Evolutionary conservation across 2,797 vertebrate genomes (phyloP), one percentile per base, ranked within the genome.

Genomic region (Mormyrops boulengeri): DNA sequence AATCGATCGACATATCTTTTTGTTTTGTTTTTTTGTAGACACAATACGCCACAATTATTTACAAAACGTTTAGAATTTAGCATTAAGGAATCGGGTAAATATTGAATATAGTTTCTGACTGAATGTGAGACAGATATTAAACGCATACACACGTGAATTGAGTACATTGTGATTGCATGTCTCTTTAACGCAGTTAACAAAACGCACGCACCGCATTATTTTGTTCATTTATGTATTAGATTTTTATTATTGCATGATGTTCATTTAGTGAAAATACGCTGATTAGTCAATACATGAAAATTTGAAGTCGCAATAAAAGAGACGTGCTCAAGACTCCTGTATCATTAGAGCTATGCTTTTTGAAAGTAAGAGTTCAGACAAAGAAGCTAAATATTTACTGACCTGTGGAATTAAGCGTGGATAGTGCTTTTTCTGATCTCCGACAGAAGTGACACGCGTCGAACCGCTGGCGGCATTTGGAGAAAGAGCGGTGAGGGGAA

Each of bases 401-500:
- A 98, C 97, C 97, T 98, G 96, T 91, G 89, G 92, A 93, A 91
- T 91, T 92, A 91, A 91, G 85, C 89, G 88, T 87, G 93, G 92
- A 91, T 93, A 93, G 91, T 92, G 93, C 90, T 77, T 91, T 92
- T 93, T 91, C 92, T 88, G 94, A 91, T 93, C 94, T 91, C 92
- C 93, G 88, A 94, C 94, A 95, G 96, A 92, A 94, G 94, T 95
- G 96, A 96, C 96, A 95, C 93, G 93, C 94, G 94, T 94, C 93
- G 95, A 93, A 91, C 93, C 90, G 95, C 95, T 94, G 92, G 92
- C 93, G 93, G 96, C 95, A 95, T 96, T 96, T 95, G 95, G 91
- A 95, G 92, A 93, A 93, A 94, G 95, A 91, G 92, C 93, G 94
- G 92, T 90, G 91, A 90, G 92, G 34, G 89, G 62, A 93, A 95